These are phyloP conservation scores for Micrasema longulum DNA, from an alignment of 1,140 invertebrate species.

Conservation along the genomic window DNA sequence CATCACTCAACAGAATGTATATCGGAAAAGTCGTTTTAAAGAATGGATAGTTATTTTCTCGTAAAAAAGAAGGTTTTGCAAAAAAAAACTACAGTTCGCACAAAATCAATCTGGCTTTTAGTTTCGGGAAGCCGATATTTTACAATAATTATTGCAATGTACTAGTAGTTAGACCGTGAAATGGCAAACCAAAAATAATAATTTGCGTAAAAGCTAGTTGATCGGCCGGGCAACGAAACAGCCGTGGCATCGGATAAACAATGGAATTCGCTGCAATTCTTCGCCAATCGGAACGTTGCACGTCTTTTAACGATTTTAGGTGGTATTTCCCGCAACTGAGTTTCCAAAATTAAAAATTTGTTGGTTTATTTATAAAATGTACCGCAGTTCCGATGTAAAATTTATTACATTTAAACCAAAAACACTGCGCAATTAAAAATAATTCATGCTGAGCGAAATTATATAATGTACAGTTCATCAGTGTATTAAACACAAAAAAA, in stretches of 20 bases:
- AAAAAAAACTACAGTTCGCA: conserved; percentile 19
- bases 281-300: conserved; percentile 11
- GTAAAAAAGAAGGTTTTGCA: background rate
- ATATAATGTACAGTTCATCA: background rate
- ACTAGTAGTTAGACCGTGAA: conserved; percentile 18
- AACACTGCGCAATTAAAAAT: background rate
- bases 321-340: background rate
- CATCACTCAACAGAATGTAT: too few relatives aligned
- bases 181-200: conserved; percentile 16
- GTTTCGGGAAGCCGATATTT: background rate
- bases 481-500: background rate
- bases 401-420: background rate
- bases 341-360: background rate
- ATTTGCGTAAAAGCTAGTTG: conserved; percentile 10
- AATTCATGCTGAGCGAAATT: background rate
- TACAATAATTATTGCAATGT: conserved; percentile 3
- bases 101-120: background rate
- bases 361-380: background rate
- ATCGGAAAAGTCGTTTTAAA: background rate
- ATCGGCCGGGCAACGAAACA: conserved; percentile 1
- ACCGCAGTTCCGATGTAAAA: background rate
- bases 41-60: background rate
- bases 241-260: conserved; percentile 18
- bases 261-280: conserved; percentile 5
- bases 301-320: conserved; percentile 1